Conservation (phyloP, 92 coral and sea anemone species). For the Porites lobata region DNA sequence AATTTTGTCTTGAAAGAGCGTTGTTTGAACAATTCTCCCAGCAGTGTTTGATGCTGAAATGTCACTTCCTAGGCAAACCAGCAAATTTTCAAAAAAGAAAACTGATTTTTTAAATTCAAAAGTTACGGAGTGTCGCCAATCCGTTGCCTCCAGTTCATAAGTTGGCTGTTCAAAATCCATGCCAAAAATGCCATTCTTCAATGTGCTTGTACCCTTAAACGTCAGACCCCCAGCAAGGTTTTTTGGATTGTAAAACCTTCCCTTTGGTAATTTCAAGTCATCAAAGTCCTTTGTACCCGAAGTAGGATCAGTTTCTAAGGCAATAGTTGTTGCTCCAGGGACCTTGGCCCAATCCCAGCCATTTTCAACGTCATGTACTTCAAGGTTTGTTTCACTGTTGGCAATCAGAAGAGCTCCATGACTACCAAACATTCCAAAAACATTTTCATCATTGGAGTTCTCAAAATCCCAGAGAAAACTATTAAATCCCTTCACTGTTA, state of each 20-base stretch:
- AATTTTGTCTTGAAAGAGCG: conserved; percentile 83
- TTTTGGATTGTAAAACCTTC: conserved; percentile 60
- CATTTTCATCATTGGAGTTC: conserved; percentile 46
- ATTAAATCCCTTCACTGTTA: conserved; percentile 82
- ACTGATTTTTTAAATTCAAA: conserved; percentile 79
- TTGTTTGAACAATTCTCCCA: conserved; percentile 58
- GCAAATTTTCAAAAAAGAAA: conserved; percentile 76
- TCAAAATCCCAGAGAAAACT: conserved; percentile 79
- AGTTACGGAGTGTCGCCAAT: neutral
- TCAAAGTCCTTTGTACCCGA: conserved; percentile 9
- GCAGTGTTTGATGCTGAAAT: conserved; percentile 24
- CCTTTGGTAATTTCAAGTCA: conserved; percentile 23
- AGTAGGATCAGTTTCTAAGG: neutral
- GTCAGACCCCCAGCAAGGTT: conserved; percentile 79
- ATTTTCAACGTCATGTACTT: conserved; percentile 61
- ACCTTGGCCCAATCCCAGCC: conserved; percentile 93
- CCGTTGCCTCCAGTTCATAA: neutral
- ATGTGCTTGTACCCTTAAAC: conserved; percentile 53
- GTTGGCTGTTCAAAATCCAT: conserved; percentile 78
- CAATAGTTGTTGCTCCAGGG: conserved; percentile 85
- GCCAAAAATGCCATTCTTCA: conserved; percentile 76
- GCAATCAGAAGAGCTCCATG: conserved; percentile 82
- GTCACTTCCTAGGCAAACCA: conserved; percentile 80
- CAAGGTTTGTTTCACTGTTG: conserved; percentile 62
- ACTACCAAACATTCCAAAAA: conserved; percentile 74